A percentile compares a stretch with the other conserved stretches of the same genome.
Conservation (phyloP, 2,888 invertebrate species). For the Platyscelio sp. region DNA sequence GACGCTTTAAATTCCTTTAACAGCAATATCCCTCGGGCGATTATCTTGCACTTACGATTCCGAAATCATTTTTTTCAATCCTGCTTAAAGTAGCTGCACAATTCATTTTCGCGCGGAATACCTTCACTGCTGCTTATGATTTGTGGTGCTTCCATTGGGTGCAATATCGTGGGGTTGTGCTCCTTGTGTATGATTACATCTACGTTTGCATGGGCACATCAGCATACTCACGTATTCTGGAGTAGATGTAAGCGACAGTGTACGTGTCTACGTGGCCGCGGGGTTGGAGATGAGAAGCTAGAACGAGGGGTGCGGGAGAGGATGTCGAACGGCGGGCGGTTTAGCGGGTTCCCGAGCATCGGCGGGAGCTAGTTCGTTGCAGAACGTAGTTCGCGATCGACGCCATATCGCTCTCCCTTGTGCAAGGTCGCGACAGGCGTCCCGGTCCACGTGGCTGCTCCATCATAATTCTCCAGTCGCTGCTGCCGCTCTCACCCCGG, state of each 20-base stretch:
- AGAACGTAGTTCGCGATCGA: constrained; percentile 83
- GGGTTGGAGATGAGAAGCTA: constrained; percentile 66
- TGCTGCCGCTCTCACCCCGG: constrained; percentile 18
- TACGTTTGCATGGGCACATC: neutral
- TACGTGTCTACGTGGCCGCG: constrained; percentile 53
- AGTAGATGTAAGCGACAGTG: constrained; percentile 61
- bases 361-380: constrained; percentile 82
- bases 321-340: constrained; percentile 66
- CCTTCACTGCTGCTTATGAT: constrained; percentile 18
- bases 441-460: constrained; percentile 23
- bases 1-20: no score
- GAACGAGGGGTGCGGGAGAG: constrained; percentile 17
- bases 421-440: constrained; percentile 16
- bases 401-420: constrained; percentile 62
- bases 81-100: constrained; percentile 4
- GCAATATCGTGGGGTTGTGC: constrained; percentile 43
- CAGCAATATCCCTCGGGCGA: no score
- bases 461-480: constrained; percentile 11
- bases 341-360: constrained; percentile 79
- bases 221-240: neutral
- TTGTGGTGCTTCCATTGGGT: constrained; percentile 40
- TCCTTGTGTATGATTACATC: neutral
- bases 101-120: constrained; percentile 9
- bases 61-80: constrained; percentile 20
- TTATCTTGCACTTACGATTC: no score